Conservation (phyloP, 2,888 invertebrate species). For the Eueremaeus valkanovi region DNA sequence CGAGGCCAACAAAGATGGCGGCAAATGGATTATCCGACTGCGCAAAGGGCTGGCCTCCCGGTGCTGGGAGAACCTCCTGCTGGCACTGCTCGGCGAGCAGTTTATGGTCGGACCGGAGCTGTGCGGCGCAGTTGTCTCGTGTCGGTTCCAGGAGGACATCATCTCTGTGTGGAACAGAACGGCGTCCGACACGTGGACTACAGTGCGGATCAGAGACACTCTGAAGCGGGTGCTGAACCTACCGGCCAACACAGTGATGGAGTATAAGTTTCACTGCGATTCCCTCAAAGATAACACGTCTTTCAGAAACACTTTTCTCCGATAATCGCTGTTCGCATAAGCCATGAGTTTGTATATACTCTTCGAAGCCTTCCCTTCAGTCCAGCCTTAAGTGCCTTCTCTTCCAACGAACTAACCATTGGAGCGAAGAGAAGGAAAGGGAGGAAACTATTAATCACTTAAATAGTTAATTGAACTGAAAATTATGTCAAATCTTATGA, state of each 20-base stretch:
- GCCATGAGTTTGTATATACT: no score
- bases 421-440: no score
- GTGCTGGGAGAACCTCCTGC: conserved; percentile 97
- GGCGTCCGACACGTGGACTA: conserved; percentile 80
- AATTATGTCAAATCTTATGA: no score
- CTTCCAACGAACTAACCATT: no score
- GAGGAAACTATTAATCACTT: no score
- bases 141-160: conserved; percentile 92
- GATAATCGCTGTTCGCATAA: no score
- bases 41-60: conserved; percentile 72
- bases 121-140: conserved; percentile 93
- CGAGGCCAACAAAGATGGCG: conserved; percentile 89
- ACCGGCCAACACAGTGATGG: conserved; percentile 84
- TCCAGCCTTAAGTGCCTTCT: no score
- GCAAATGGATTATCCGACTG: conserved; percentile 95
- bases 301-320: conserved; percentile 43
- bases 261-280: conserved; percentile 65
- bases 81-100: conserved; percentile 96
- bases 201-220: conserved; percentile 88
- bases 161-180: conserved; percentile 96
- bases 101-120: conserved; percentile 98
- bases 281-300: conserved; percentile 45
- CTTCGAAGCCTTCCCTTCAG: no score
- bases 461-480: no score
- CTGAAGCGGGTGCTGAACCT: conserved; percentile 90